Evolutionary conservation across 2,888 invertebrate species (phyloP), one percentile per base, ranked within the genome.

Genomic region (Desoria tigrina): DNA sequence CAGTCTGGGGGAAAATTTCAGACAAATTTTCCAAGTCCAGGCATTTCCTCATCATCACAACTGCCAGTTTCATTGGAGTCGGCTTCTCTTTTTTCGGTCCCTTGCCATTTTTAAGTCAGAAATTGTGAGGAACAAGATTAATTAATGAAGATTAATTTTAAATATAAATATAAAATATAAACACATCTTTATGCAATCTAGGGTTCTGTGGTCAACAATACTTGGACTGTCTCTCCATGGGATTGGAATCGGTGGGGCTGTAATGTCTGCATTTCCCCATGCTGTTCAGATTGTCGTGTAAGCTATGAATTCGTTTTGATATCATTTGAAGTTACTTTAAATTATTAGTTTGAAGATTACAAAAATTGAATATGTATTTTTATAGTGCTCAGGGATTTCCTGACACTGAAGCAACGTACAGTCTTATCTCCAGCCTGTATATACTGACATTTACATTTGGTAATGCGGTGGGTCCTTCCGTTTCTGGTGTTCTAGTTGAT

Each of bases 381-480:
- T 57, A 23, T 27, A 72, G 72, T 27, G 61, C 56, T 24, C 26
- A 55, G 2, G 70, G 70, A 27, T 70, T 70, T 65, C 42, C 66
- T 24, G 65, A 70, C 26, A 65, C 66, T 32, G 58, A 58, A 4
- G 50, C 37, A 21, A 73, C 73, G 18, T 69, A 66, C 59, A 60
- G 73, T 39, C 42, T 71, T 37, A 50, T 70, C 23, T 65, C 65
- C 23, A 66, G 68, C 49, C 56, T 73, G 23, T 73, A 65, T 27
- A 73, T 68, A n/a, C 49, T 67, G 11, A 73, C 73, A 6, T 73
- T 73, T 50, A 68, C 73, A 11, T 49, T 73, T 9, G 73, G 73
- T 61, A 73, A 73, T 64, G 45, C 67, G 1, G 49, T 73, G 42
- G 73, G 73, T 16, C 70, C 73, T 50, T 51, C 73, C 24, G 14